These are phyloP conservation scores for Malurus cyaneus DNA, from an alignment of 2,113 vertebrate genomes.

Conservation along the genomic window DNA sequence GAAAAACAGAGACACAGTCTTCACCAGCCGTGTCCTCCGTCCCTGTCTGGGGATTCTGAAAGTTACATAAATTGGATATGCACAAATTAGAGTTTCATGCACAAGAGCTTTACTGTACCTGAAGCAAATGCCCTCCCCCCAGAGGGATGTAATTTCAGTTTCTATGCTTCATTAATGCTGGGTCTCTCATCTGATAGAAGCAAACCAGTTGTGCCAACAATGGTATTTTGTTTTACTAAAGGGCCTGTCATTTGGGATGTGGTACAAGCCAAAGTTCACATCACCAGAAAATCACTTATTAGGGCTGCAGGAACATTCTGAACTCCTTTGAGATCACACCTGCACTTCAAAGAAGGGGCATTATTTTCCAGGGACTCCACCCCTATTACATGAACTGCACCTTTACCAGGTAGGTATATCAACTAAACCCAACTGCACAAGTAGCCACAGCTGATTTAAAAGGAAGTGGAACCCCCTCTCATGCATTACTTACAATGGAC, in stretches of 20 bases:
- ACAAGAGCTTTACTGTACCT: constrained; percentile 15
- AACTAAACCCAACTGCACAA: not conserved
- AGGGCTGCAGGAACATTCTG: not conserved
- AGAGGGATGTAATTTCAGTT: not conserved
- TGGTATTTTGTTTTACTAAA: not conserved
- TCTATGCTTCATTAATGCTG: constrained; percentile 2
- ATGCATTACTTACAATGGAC: not conserved
- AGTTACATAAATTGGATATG: not conserved
- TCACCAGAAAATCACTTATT: not conserved
- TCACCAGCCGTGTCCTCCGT: not conserved
- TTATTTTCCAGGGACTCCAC: not conserved
- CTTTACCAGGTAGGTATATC: not conserved
- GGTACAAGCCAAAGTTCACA: not conserved
- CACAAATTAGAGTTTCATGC: not conserved
- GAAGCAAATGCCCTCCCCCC: not conserved
- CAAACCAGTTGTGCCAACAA: constrained; percentile 8
- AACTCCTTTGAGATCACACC: not conserved
- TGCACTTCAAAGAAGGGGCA: not conserved
- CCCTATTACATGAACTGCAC: not conserved
- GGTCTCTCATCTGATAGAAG: not conserved
- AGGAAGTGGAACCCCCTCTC: not conserved
- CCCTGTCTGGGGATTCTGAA: not conserved
- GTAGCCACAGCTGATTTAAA: not conserved
- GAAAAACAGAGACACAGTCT: not conserved
- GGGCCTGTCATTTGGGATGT: not conserved